phyloP scores from a whole-genome alignment of 2,888 invertebrate genomes.

The Drosophila pseudotalamancana region DNA sequence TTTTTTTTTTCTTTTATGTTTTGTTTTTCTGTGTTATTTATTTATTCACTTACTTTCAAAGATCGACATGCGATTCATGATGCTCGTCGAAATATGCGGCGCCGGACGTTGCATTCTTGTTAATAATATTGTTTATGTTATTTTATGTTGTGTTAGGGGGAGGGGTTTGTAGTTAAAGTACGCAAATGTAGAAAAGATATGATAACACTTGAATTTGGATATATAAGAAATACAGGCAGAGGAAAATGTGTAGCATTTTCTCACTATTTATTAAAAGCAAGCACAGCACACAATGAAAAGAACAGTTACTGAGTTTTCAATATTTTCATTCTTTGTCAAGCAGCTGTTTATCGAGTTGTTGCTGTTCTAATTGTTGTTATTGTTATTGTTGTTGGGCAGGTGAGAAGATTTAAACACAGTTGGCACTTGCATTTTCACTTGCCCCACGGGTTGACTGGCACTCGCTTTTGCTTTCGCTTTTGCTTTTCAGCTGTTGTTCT shows the following conservation, averaged over 20 bases:
- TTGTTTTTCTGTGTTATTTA: neutral
- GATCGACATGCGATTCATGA: constrained; percentile 80
- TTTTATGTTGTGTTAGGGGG: no score
- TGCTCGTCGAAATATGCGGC: constrained; percentile 75
- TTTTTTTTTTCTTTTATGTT: neutral
- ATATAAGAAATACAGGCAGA: neutral
- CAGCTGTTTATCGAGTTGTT: no score
- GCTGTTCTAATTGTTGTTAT: constrained; percentile 17
- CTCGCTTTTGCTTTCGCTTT: constrained; percentile 29
- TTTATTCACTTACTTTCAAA: constrained; percentile 78
- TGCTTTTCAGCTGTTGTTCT: constrained; percentile 47
- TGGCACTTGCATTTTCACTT: constrained; percentile 34
- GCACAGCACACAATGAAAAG: neutral
- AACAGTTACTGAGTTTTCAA: constrained; percentile 1
- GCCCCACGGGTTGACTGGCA: constrained; percentile 14
- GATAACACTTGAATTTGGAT: constrained; percentile 8
- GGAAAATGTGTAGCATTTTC: neutral
- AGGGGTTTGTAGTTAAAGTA: neutral
- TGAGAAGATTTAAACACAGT: constrained; percentile 24
- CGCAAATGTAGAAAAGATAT: neutral
- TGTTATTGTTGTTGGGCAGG: neutral
- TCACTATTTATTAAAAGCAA: neutral
- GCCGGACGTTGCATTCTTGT: constrained; percentile 70
- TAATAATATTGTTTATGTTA: neutral
- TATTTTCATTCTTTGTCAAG: neutral